A percentile compares a stretch with the other conserved stretches of the same genome.
phyloP scores from a whole-genome alignment of 2,113 vertebrate species.

The Pteropus alecto region DNA sequence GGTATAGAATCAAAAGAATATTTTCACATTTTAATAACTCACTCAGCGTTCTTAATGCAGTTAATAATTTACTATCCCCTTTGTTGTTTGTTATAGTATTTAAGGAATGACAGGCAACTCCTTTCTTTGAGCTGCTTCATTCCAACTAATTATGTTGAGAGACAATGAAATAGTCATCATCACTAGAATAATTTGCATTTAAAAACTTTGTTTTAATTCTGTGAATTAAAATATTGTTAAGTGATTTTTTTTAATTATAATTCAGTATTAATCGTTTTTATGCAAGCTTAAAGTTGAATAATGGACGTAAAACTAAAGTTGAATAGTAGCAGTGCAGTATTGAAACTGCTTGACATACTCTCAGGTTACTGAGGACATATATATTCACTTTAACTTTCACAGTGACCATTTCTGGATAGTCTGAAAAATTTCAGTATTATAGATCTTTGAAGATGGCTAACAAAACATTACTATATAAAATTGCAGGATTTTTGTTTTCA shows the following conservation, averaged over 20 bases:
- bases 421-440: neutral
- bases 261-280: neutral
- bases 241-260: neutral
- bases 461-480: neutral
- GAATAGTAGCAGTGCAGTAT: neutral
- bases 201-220: slow-evolving; percentile 18
- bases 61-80: slow-evolving; percentile 16
- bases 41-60: neutral
- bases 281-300: neutral
- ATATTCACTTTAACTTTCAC: neutral
- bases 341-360: neutral
- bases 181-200: neutral
- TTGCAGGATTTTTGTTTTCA: neutral
- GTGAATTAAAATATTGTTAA: neutral
- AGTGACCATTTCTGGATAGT: neutral
- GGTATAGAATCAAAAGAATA: neutral
- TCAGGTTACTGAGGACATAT: neutral
- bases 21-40: slow-evolving; percentile 7
- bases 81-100: slow-evolving; percentile 26
- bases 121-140: neutral
- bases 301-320: neutral
- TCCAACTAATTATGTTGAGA: neutral
- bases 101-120: neutral
- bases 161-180: neutral
- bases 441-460: neutral